A percentile compares a stretch with the other conserved stretches of the same genome.
Conservation (phyloP, 2,797 vertebrate genomes). For the Siniperca scherzeri region DNA sequence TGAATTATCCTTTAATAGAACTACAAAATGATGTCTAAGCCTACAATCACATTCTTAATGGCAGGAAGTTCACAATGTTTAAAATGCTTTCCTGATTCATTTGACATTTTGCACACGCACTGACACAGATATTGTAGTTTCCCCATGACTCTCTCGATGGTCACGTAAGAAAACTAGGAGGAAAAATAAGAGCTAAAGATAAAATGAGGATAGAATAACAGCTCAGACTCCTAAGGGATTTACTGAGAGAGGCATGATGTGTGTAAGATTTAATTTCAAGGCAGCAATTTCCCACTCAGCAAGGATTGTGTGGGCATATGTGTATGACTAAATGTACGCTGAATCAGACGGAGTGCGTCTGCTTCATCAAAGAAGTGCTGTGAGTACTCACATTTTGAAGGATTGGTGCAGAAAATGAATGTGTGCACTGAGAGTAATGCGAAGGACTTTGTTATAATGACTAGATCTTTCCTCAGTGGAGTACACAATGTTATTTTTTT, state of each 20-base stretch:
- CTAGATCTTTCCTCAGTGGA: neutral
- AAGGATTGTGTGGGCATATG: conserved; percentile 53
- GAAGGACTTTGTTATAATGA: conserved; percentile 34
- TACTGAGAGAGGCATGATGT: conserved; percentile 20
- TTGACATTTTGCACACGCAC: neutral
- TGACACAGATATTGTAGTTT: conserved; percentile 23
- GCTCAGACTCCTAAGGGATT: conserved; percentile 22
- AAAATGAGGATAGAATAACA: conserved; percentile 6
- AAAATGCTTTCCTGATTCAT: neutral
- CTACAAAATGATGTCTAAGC: neutral
- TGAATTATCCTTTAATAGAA: neutral
- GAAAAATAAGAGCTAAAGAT: neutral
- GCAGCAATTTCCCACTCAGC: conserved; percentile 50
- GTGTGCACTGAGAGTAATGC: conserved; percentile 10
- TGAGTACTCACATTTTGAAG: conserved; percentile 38
- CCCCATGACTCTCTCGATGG: neutral
- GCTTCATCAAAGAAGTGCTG: conserved; percentile 33
- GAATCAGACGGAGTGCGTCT: conserved; percentile 52
- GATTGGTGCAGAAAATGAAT: conserved; percentile 33
- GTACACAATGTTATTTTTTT: conserved; percentile 7
- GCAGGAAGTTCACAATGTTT: neutral
- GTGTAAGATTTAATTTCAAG: conserved; percentile 49
- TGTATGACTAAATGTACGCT: conserved; percentile 54
- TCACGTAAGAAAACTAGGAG: neutral
- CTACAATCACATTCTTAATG: neutral